A percentile compares a stretch with the other conserved stretches of the same genome.
phyloP scores from a whole-genome alignment of 2,888 invertebrate species.

The Hyposoter dolosus region DNA sequence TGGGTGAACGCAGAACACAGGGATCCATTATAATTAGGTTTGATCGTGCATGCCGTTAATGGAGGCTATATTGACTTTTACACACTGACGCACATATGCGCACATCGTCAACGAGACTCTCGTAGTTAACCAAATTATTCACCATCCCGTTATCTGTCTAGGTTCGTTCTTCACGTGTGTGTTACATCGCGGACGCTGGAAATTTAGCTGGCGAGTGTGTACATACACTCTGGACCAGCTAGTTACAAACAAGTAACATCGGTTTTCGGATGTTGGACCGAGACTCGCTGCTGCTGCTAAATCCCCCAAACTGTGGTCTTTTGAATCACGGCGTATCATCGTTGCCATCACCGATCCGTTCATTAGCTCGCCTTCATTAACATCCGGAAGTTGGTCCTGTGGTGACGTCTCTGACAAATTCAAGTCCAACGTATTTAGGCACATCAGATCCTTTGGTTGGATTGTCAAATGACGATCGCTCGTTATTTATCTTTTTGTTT shows the following conservation, averaged over 20 bases:
- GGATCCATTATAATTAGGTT: conserved; percentile 80
- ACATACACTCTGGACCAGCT: conserved; percentile 12
- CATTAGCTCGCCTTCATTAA: background rate
- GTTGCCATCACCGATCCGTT: conserved; percentile 2
- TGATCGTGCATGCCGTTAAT: conserved; percentile 80
- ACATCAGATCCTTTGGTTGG: background rate
- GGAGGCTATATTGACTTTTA: conserved; percentile 76
- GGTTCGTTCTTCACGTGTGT: conserved; percentile 32
- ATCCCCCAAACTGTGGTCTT: conserved; percentile 23
- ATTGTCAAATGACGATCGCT: background rate
- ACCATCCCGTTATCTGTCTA: conserved; percentile 62
- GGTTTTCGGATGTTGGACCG: conserved; percentile 8
- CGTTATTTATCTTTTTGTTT: background rate
- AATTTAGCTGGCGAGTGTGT: conserved; percentile 25
- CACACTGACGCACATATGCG: conserved; percentile 37
- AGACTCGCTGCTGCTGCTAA: background rate
- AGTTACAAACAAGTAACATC: conserved; percentile 27
- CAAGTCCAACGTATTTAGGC: background rate
- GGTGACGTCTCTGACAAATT: background rate
- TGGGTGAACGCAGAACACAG: conserved; percentile 64
- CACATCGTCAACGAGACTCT: conserved; percentile 71
- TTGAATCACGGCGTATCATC: conserved; percentile 13
- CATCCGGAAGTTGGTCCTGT: background rate
- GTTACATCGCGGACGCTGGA: conserved; percentile 37
- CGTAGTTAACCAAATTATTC: conserved; percentile 78